A percentile compares a stretch with the other conserved stretches of the same genome.
Conservation (phyloP, 2,888 invertebrate genomes). For the Spodoptera exigua region DNA sequence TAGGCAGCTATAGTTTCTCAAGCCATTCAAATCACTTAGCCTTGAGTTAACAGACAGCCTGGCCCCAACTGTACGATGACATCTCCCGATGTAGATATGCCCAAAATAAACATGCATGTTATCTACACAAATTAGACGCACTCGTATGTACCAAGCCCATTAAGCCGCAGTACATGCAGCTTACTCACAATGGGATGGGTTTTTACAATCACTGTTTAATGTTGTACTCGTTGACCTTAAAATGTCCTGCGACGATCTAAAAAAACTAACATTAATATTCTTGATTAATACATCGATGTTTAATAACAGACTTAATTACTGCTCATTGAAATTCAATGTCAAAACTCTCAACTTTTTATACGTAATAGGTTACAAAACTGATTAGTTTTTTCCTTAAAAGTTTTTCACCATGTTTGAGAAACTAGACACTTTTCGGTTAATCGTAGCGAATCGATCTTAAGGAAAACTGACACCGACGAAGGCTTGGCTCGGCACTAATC, state of each 20-base stretch:
- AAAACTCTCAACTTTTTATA: conserved; percentile 42
- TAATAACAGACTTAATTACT: conserved; percentile 27
- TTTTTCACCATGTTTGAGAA: conserved; percentile 65
- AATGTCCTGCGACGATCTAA: conserved; percentile 41
- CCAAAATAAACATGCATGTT: conserved; percentile 63
- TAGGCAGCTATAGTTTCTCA: conserved; percentile 37
- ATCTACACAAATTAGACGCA: conserved; percentile 46
- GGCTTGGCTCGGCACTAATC: conserved; percentile 69
- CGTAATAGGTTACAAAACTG: conserved; percentile 45
- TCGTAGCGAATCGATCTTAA: conserved; percentile 73
- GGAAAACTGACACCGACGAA: conserved; percentile 69
- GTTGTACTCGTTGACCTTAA: conserved; percentile 59
- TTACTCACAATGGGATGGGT: conserved; percentile 44
- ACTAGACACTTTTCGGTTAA: conserved; percentile 66
- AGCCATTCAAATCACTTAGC: conserved; percentile 52
- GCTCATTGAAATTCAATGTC: conserved; percentile 50
- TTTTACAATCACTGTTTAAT: conserved; percentile 46
- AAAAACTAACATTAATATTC: conserved; percentile 25
- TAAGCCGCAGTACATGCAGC: conserved; percentile 38
- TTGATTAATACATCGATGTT: conserved; percentile 48
- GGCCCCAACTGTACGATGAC: conserved; percentile 69
- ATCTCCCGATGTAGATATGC: conserved; percentile 62
- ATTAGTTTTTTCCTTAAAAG: conserved; percentile 42
- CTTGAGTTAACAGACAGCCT: conserved; percentile 77
- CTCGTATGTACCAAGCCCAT: conserved; percentile 35